These are phyloP conservation scores for Trematomus bernacchii DNA, from an alignment of 2,797 vertebrate species.

Conservation along the genomic window DNA sequence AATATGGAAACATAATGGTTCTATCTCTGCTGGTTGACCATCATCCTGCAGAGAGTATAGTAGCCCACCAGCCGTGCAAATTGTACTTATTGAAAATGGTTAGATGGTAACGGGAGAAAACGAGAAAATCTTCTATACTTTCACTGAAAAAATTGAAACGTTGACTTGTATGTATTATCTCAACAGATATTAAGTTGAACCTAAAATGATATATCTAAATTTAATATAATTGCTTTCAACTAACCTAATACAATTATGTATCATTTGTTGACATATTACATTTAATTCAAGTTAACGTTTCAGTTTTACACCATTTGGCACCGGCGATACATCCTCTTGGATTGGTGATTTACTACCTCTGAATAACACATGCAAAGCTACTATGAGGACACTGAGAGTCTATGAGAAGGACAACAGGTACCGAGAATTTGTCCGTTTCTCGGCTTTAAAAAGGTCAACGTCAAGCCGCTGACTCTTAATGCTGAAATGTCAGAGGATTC, in stretches of 20 bases:
- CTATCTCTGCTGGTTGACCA: not conserved
- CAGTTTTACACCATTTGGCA: not conserved
- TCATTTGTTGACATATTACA: too few relatives aligned
- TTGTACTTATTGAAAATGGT: not conserved
- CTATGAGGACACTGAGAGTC: not conserved
- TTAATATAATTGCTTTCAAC: too few relatives aligned
- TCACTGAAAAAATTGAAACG: too few relatives aligned
- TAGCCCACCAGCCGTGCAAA: not conserved
- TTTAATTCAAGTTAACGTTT: too few relatives aligned
- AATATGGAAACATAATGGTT: not conserved
- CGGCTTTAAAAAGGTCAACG: constrained; percentile 8
- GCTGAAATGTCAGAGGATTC: constrained; percentile 8
- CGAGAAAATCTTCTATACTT: not conserved
- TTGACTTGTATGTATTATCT: too few relatives aligned
- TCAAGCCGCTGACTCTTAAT: constrained; percentile 2
- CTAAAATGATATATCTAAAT: too few relatives aligned
- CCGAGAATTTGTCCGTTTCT: not conserved
- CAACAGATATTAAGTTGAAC: too few relatives aligned
- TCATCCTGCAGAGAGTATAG: not conserved
- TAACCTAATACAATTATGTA: too few relatives aligned
- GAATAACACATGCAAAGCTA: not conserved
- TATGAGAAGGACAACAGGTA: not conserved
- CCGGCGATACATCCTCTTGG: not conserved
- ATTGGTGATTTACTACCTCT: not conserved
- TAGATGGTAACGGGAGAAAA: not conserved